Percentiles rank a stretch among this genome's conserved stretches.
Evolutionary conservation across 1,140 invertebrate species (phyloP).

Genomic region (Drosophila dunni): DNA sequence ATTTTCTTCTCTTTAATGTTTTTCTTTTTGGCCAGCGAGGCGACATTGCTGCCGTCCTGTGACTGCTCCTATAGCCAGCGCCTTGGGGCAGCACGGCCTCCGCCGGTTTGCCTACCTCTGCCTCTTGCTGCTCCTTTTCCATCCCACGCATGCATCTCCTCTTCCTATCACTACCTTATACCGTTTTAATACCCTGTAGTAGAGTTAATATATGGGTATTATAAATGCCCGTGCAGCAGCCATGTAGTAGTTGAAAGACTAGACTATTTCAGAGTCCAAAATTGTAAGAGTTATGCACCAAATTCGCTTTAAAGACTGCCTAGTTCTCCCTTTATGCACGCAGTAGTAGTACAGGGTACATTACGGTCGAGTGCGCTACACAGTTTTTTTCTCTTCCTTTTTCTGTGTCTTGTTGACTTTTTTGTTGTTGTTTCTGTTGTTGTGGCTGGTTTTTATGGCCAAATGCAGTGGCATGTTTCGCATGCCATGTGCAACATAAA

Average conservation of each 20-base stretch:
- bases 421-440: conserved; percentile 33
- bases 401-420: conserved; percentile 19
- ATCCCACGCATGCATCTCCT: background rate
- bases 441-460: conserved; percentile 61
- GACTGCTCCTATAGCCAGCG: conserved; percentile 17
- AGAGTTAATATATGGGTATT: no score
- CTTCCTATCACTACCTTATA: background rate
- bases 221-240: no score
- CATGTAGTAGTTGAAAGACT: no score
- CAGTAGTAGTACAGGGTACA: no score
- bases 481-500: conserved; percentile 78
- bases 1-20: conserved; percentile 4
- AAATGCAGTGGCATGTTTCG: conserved; percentile 79
- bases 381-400: background rate
- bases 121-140: background rate
- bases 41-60: conserved; percentile 38
- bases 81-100: conserved; percentile 6
- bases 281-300: no score
- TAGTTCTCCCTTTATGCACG: no score
- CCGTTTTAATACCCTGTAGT: background rate
- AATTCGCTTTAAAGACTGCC: no score
- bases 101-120: background rate
- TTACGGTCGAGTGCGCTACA: no score
- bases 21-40: conserved; percentile 43
- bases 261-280: no score